These are phyloP conservation scores for Zaprionus vittiger DNA, from an alignment of 1,140 invertebrate species.

Conservation along the genomic window DNA sequence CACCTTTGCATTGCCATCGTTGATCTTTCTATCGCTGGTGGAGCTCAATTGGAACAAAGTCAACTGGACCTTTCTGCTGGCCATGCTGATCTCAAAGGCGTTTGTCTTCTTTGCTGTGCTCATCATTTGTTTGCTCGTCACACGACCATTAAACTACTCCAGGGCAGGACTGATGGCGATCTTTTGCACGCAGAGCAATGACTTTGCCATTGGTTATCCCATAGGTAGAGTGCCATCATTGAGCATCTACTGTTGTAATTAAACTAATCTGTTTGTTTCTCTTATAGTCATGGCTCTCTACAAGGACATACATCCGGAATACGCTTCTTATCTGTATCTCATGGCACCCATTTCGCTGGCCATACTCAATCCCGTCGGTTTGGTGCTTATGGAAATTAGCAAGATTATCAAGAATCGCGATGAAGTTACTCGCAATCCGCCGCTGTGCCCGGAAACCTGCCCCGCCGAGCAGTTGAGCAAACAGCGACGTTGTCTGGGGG, in stretches of 20 bases:
- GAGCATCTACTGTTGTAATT: not conserved
- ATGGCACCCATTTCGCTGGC: constrained; percentile 97
- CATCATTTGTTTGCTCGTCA: constrained; percentile 91
- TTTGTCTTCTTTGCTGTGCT: constrained; percentile 94
- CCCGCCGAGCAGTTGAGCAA: constrained; percentile 75
- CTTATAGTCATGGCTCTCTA: constrained; percentile 91
- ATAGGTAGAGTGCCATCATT: constrained; percentile 89
- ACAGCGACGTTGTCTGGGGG: constrained; percentile 64
- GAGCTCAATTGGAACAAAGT: constrained; percentile 92
- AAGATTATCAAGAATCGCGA: constrained; percentile 85
- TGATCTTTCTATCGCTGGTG: constrained; percentile 96
- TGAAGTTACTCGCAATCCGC: constrained; percentile 66
- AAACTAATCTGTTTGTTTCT: not conserved
- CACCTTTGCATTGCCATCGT: constrained; percentile 95
- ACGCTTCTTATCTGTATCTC: constrained; percentile 95
- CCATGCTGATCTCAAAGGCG: constrained; percentile 94
- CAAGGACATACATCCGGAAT: constrained; percentile 93
- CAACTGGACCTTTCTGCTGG: constrained; percentile 95
- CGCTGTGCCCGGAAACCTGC: constrained; percentile 74
- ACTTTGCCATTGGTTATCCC: constrained; percentile 98
- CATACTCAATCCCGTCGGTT: constrained; percentile 96
- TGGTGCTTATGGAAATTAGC: constrained; percentile 95
- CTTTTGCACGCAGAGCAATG: constrained; percentile 98
- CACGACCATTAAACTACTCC: constrained; percentile 91
- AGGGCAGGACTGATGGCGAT: constrained; percentile 96